A percentile compares a stretch with the other conserved stretches of the same genome.
Evolutionary conservation across 1,140 invertebrate genomes (phyloP).

Genomic region (Tachypleus tridentatus): DNA sequence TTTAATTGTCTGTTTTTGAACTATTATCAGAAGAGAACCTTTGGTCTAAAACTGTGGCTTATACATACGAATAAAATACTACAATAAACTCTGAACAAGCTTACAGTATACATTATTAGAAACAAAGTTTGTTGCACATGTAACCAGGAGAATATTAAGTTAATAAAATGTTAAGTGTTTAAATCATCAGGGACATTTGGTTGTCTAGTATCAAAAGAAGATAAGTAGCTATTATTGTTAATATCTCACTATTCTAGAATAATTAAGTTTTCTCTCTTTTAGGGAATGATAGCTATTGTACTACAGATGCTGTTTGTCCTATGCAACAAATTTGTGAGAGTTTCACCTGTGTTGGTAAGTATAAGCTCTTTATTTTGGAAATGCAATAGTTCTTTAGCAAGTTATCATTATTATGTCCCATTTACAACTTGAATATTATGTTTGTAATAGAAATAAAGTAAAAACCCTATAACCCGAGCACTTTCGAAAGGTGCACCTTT

Average conservation of each 20-base stretch:
- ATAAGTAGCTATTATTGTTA: background rate
- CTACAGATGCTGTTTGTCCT: conserved; percentile 69
- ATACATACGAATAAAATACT: conserved; percentile 6
- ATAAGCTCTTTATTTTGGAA: conserved; percentile 4
- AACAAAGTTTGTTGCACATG: too few species aligned
- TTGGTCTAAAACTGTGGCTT: background rate
- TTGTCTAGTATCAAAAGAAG: conserved; percentile 43
- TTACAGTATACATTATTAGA: too few species aligned
- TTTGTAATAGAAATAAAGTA: too few species aligned
- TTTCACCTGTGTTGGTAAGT: conserved; percentile 63
- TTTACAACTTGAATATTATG: too few species aligned
- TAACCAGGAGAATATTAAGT: too few species aligned
- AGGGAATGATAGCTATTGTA: conserved; percentile 61
- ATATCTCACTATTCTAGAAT: too few species aligned
- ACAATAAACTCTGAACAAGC: conserved; percentile 45
- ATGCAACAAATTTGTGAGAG: conserved; percentile 75
- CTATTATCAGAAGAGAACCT: background rate
- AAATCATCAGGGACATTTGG: conserved; percentile 70
- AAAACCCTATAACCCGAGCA: too few species aligned
- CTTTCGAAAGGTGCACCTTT: too few species aligned
- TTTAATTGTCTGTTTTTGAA: too few species aligned
- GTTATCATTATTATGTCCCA: too few species aligned
- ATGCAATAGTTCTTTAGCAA: background rate
- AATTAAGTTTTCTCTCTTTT: conserved; percentile 35
- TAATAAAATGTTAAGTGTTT: conserved; percentile 18